Evolutionary conservation across 2,797 vertebrate species (phyloP), one percentile per base, ranked within the genome.

Genomic region (Hozukius guyotensis): DNA sequence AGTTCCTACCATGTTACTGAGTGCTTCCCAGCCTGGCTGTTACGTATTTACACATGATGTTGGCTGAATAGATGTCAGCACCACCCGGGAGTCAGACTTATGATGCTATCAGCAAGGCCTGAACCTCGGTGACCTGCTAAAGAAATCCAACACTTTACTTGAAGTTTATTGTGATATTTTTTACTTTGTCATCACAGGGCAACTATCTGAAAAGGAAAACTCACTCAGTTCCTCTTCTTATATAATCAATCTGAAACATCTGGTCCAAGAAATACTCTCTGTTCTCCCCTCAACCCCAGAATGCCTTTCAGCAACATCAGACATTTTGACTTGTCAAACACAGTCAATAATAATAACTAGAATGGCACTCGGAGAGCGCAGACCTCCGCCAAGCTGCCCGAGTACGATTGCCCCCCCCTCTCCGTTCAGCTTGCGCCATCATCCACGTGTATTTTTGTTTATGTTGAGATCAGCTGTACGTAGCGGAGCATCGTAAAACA

Each of bases 101-200:
- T 27, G 24, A 70, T 22, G 20, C 38, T 8, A 36, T 63, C 52
- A 76, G 42, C 14, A 55, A 38, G 70, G 1, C 70, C 74, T 20
- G 24, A 60, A 38, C 46, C n/a, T 61, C 11, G 1, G 56, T 38
- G 16, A 70, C 27, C 36, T n/a, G 65, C 61, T 60, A 4, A 62
- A 77, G 31, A 70, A 18, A 61, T 27, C 14, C 24, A 80, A 85
- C 68, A 34, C 74, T 81, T 86, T 77, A 73, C 56, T 74, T 72
- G 64, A 78, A 53, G 55, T 61, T 56, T 38, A 18, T 8, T 16
- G 14, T 36, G 62, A 53, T 52, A 3, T 38, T 24, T 61, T 61
- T 64, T 38, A 8, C 1, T 7, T 31, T 31, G 3, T 67, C 18
- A 20, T 66, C 36, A 27, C 22, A 4, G 12, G 10, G 18, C 7